phyloP scores from a whole-genome alignment of 2,113 vertebrate species.

The Hiodon alosoides region DNA sequence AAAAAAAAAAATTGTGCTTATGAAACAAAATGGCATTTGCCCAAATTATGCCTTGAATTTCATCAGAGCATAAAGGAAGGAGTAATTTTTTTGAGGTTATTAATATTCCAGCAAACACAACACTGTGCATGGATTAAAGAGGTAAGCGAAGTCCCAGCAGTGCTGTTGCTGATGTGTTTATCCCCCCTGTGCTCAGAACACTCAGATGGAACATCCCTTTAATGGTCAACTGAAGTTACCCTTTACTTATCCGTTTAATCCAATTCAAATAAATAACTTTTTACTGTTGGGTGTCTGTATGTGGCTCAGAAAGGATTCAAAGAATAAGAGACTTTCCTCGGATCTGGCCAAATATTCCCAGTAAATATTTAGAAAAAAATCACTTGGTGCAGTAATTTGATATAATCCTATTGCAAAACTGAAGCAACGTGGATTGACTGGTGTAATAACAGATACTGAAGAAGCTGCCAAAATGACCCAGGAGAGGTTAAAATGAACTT shows the following conservation, averaged over 20 bases:
- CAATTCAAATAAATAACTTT: constrained; percentile 20
- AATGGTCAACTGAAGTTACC: constrained; percentile 63
- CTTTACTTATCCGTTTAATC: constrained; percentile 51
- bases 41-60: constrained; percentile 76
- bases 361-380: too few species aligned
- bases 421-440: too few species aligned
- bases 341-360: too few species aligned
- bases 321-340: too few species aligned
- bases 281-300: too few species aligned
- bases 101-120: constrained; percentile 69
- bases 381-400: too few species aligned
- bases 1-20: constrained; percentile 59
- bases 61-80: constrained; percentile 70
- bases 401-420: too few species aligned
- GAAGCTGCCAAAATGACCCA: too few species aligned
- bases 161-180: constrained; percentile 53
- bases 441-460: too few species aligned
- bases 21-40: constrained; percentile 61
- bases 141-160: constrained; percentile 53
- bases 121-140: constrained; percentile 57
- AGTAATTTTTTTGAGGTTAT: constrained; percentile 71
- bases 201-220: constrained; percentile 58
- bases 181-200: constrained; percentile 55
- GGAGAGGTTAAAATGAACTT: too few species aligned
- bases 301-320: too few species aligned